phyloP scores from a whole-genome alignment of 2,113 vertebrate genomes.

The Peromyscus maniculatus region DNA sequence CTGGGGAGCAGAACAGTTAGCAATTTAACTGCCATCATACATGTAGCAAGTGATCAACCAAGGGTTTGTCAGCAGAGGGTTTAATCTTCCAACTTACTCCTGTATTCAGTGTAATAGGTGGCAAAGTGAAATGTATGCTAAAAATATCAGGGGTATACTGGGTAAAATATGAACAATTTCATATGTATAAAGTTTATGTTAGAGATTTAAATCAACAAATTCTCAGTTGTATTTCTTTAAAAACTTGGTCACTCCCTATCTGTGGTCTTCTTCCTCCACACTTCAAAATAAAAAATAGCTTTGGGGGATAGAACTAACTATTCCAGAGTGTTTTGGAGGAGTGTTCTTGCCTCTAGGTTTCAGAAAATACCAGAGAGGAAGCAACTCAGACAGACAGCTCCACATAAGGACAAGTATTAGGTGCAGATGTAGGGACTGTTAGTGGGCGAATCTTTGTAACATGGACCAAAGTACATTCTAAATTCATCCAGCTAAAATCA shows the following conservation, averaged over 20 bases:
- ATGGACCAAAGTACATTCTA: not conserved
- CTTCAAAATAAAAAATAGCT: not conserved
- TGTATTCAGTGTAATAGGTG: not conserved
- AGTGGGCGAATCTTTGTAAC: not conserved
- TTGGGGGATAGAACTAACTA: not conserved
- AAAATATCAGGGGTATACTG: not conserved
- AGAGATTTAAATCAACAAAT: not conserved
- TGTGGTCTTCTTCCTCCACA: not conserved
- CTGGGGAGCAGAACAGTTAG: not conserved
- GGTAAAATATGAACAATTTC: not conserved
- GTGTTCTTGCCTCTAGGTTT: not conserved
- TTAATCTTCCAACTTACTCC: not conserved
- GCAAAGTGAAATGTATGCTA: not conserved
- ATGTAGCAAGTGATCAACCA: not conserved
- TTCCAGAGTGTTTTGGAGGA: not conserved
- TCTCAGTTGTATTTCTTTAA: not conserved
- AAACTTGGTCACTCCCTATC: not conserved
- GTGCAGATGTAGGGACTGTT: not conserved
- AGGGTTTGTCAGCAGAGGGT: not conserved
- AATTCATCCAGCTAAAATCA: not conserved
- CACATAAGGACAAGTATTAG: not conserved
- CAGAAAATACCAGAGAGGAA: not conserved
- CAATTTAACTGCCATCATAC: not conserved
- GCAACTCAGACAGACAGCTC: not conserved
- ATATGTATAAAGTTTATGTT: not conserved